Conservation (phyloP, 2,888 invertebrate species). For the Protophormia terraenovae region DNA sequence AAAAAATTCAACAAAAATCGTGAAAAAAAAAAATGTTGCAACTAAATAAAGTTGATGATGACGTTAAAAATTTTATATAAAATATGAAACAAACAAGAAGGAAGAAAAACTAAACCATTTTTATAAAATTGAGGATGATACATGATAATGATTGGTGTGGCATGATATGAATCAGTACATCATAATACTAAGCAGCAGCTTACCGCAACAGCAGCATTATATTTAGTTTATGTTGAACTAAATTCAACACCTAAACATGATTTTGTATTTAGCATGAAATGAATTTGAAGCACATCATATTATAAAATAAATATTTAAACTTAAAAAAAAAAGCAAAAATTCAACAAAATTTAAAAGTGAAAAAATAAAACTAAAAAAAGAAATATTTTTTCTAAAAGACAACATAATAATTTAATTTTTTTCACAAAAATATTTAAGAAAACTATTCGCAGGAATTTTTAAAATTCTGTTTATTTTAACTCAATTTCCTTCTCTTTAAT, state of each 20-base stretch:
- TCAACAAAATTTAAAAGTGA: too few relatives aligned
- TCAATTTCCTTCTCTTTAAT: too few relatives aligned
- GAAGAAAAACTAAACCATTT: conserved; percentile 13
- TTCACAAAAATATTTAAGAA: too few relatives aligned
- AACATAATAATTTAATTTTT: too few relatives aligned
- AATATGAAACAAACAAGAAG: background rate
- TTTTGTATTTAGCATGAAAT: conserved; percentile 16
- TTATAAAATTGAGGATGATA: background rate
- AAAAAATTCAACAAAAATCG: background rate
- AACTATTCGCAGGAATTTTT: too few relatives aligned
- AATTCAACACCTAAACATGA: conserved; percentile 33
- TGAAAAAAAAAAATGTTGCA: conserved; percentile 25
- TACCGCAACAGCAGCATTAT: background rate
- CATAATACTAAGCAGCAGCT: background rate
- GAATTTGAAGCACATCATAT: conserved; percentile 30
- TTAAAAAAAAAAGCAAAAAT: too few relatives aligned
- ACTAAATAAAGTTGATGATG: conserved; percentile 49
- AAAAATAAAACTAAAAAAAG: too few relatives aligned
- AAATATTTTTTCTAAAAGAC: too few relatives aligned
- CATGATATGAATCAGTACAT: conserved; percentile 9
- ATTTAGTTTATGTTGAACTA: background rate
- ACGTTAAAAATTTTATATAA: conserved; percentile 21
- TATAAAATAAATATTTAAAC: background rate
- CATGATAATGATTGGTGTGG: conserved; percentile 19
- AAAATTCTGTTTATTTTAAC: too few relatives aligned